Conservation (phyloP, 2,888 invertebrate genomes). For the Epinotia brunnichana region DNA sequence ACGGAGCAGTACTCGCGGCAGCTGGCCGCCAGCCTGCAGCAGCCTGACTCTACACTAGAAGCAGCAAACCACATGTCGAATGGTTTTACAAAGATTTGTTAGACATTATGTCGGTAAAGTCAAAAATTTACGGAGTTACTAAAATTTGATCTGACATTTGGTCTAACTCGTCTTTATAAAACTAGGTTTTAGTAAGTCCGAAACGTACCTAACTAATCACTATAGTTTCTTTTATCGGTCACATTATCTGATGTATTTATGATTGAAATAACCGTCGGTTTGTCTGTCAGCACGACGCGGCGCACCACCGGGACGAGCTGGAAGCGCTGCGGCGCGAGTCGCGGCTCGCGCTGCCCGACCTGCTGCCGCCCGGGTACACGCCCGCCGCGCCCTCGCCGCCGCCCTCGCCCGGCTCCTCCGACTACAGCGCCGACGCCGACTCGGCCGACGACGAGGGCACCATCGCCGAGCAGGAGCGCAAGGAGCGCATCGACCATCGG, state of each 20-base stretch:
- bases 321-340: constrained; percentile 94
- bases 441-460: constrained; percentile 85
- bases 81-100: no score
- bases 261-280: background rate
- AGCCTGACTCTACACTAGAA: no score
- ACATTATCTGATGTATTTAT: background rate
- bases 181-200: no score
- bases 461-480: constrained; percentile 80
- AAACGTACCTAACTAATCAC: no score
- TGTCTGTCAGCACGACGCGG: constrained; percentile 70
- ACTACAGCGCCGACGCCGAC: constrained; percentile 88
- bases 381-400: constrained; percentile 86
- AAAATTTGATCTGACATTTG: no score
- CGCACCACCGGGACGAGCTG: constrained; percentile 87
- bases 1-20: constrained; percentile 98
- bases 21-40: constrained; percentile 94
- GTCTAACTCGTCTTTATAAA: no score
- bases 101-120: no score
- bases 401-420: constrained; percentile 86
- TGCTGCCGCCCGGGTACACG: constrained; percentile 92
- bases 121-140: no score
- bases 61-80: no score
- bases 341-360: constrained; percentile 93
- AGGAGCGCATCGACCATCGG: constrained; percentile 85
- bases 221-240: no score